Percentiles rank a stretch among this genome's conserved stretches.
Evolutionary conservation across 2,113 vertebrate species (phyloP).

Genomic region (Ancistrus triradiatus): DNA sequence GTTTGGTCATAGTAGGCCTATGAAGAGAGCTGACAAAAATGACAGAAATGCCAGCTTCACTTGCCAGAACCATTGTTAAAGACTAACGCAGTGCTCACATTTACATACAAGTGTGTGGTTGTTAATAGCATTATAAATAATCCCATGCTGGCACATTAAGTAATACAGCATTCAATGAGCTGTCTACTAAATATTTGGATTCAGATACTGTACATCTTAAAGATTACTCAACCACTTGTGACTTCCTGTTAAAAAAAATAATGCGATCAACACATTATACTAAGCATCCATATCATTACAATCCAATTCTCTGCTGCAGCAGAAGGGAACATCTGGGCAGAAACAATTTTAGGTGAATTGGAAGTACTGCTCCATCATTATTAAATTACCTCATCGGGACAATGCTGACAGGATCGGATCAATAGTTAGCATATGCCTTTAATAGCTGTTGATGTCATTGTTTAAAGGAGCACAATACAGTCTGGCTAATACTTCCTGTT

Average conservation of each 20-base stretch:
- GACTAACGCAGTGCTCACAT: too few species aligned
- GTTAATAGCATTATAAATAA: too few species aligned
- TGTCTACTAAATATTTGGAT: too few species aligned
- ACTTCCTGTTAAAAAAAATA: not conserved
- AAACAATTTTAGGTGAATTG: constrained; percentile 14
- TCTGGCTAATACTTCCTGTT: constrained; percentile 1
- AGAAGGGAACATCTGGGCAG: not conserved
- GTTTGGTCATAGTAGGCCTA: constrained; percentile 15
- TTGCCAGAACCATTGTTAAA: too few species aligned
- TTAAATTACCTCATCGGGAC: constrained; percentile 15
- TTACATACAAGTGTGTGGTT: too few species aligned
- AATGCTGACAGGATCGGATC: constrained; percentile 7
- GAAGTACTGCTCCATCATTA: constrained; percentile 8
- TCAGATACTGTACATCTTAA: not conserved
- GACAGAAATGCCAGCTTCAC: not conserved
- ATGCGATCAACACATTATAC: not conserved
- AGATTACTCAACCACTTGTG: not conserved
- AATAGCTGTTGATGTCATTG: constrained; percentile 31
- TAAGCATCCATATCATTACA: not conserved
- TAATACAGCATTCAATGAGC: too few species aligned
- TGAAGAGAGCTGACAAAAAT: too few species aligned
- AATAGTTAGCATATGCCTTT: constrained; percentile 25
- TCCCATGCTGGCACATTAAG: too few species aligned
- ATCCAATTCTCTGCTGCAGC: not conserved
- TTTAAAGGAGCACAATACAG: not conserved